Percentiles rank a stretch among this genome's conserved stretches.
phyloP scores from a whole-genome alignment of 1,140 invertebrate species.

The Himalopsyche phryganea region DNA sequence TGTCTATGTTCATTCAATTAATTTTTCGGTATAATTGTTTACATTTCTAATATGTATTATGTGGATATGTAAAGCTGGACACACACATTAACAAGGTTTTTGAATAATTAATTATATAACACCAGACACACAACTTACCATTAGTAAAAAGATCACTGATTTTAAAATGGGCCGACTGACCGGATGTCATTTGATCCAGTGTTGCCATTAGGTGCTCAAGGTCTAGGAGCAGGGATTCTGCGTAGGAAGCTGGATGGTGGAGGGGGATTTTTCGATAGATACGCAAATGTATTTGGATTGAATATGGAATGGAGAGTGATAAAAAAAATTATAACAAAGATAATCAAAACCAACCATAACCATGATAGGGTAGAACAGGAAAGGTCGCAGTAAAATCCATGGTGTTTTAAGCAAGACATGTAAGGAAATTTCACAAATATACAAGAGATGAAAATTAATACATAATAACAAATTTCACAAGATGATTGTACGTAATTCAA shows the following conservation, averaged over 20 bases:
- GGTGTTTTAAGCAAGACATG: conserved; percentile 48
- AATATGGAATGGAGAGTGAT: background rate
- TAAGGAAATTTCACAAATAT: conserved; percentile 42
- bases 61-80: too few species aligned
- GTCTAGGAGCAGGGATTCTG: conserved; percentile 61
- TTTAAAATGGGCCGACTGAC: conserved; percentile 49
- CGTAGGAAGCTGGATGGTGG: conserved; percentile 52
- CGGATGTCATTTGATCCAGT: conserved; percentile 54
- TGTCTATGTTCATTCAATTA: too few species aligned
- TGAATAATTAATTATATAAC: too few species aligned
- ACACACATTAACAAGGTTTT: too few species aligned
- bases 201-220: conserved; percentile 58
- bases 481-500: too few species aligned
- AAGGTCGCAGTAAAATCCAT: conserved; percentile 21
- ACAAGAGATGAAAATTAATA: too few species aligned
- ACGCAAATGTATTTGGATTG: background rate
- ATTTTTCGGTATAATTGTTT: too few species aligned
- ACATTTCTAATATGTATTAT: too few species aligned
- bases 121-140: conserved; percentile 42
- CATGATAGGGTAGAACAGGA: conserved; percentile 23
- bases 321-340: conserved; percentile 19
- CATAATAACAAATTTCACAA: too few species aligned
- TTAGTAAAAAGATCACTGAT: conserved; percentile 52
- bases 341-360: conserved; percentile 31
- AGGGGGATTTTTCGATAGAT: conserved; percentile 1